Evolutionary conservation across 2,888 invertebrate genomes (phyloP).

Genomic region (Alcis repandata): DNA sequence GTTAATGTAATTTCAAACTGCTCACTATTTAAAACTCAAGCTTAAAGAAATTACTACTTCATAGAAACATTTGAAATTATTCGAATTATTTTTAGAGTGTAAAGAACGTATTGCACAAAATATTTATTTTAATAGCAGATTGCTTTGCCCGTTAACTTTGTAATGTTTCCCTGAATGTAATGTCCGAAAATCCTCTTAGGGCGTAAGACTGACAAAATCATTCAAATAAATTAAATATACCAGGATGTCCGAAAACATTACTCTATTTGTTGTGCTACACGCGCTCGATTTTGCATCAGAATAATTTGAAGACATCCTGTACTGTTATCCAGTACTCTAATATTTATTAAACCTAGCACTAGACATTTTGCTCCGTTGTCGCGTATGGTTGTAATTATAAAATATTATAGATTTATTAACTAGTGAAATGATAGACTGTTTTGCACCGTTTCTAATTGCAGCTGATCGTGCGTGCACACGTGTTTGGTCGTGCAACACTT

Average conservation of each 20-base stretch:
- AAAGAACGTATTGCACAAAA: constrained; percentile 47
- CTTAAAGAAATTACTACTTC: constrained; percentile 44
- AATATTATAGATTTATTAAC: constrained; percentile 73
- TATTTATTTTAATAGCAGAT: constrained; percentile 49
- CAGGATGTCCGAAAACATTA: constrained; percentile 42
- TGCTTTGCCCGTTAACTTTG: constrained; percentile 54
- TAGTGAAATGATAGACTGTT: constrained; percentile 84
- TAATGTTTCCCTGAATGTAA: constrained; percentile 52
- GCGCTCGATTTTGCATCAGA: constrained; percentile 37
- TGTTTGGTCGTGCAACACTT: constrained; percentile 61
- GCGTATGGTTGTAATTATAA: constrained; percentile 85
- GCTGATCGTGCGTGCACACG: constrained; percentile 61
- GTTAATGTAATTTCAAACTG: constrained; percentile 72
- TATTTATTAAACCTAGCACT: constrained; percentile 78
- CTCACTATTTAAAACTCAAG: constrained; percentile 53
- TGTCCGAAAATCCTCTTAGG: constrained; percentile 62
- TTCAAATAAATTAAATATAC: constrained; percentile 37
- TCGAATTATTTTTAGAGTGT: constrained; percentile 39
- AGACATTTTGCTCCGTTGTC: constrained; percentile 82
- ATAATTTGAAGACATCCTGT: constrained; percentile 72
- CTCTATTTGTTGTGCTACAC: constrained; percentile 35
- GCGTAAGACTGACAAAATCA: constrained; percentile 78
- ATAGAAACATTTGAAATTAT: constrained; percentile 23
- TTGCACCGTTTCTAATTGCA: constrained; percentile 78
- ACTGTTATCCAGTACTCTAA: constrained; percentile 66